Evolutionary conservation across 1,140 invertebrate species (phyloP), one percentile per base, ranked within the genome.

Genomic region (Drosophila chauvacae): DNA sequence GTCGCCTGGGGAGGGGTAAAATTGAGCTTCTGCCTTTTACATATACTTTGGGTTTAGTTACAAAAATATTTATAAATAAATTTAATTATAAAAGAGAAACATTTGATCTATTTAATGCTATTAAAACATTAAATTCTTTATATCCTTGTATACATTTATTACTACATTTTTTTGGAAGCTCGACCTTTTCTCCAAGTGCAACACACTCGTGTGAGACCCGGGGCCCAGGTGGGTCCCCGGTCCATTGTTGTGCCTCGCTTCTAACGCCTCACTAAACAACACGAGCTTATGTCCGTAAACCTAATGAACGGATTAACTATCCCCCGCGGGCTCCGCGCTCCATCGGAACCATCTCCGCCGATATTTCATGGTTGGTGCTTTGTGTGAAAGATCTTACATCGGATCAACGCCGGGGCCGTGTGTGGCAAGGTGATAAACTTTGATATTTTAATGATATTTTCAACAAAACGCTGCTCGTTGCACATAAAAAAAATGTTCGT

Each of bases 371-470:
- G 56, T 63, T 26, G 42, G 51, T 76, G 61, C 47, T 74, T 62
- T 74, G 75, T 78, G 48, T 77, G 75, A 45, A 33, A 68, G 51
- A 63, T 86, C 53, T 73, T 72, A 59, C 70, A 83, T 69, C 75
- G 76, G 66, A 71, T 78, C 69, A 79, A 72, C 70, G 44, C 30
- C 16, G 55, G 55, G 50, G 48, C 37, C 37, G 80, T 86, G 84
- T 88, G 85, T 88, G 85, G 85, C 78, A 90, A 85, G 85, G 86
- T 85, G 86, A 90, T 90, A 90, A 90, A 90, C 86, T 90, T 90
- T 90, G 86, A 90, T 90, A 90, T 90, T 90, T 90, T 90, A 90
- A 90, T 90, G 85, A 87, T 87, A 87, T 90, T 80, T 90, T 90
- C 85, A 90, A 90, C 85, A 90, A 90, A 90, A 90, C 86, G 85